Base-by-base conservation (phyloP, 53 echinoderm and acorn worm genomes). In the Holothuria scabra region DNA sequence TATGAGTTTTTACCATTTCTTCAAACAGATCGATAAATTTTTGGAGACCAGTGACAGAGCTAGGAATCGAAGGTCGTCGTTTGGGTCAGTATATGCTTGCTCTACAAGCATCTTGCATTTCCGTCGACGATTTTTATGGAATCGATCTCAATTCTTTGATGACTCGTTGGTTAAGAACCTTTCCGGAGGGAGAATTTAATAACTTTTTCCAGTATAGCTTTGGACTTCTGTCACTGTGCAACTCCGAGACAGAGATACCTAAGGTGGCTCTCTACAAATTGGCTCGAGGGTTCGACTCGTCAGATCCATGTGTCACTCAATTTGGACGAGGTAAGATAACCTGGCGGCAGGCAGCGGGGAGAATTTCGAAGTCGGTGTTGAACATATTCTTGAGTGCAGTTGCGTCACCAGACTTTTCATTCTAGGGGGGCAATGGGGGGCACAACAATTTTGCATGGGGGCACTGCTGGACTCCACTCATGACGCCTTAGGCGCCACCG, bases 191-290 rank as follows among this genome's bases (percentile, higher is more conserved):
- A 24, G 23, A 20, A 12, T 81, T 81, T 29, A 62, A 41, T 37
- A 81, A 81, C 82, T 81, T 60, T 46, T 81, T 81, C 41, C 46
- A 41, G 23, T 81, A 81, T 48, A 44, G 82, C 12, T 46, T 81
- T 19, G 33, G 41, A 4, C 25, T 81, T 20, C 12, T 81, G 4
- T 37, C 82, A 6, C 62, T 62, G 38, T 81, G 82, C 22, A 81
- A 41, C 65, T 12, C n/a, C 13, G 62, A 81, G 25, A 34, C 25
- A 1, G 64, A 34, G 2, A 57, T 78, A 29, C 31, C 10, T 32
- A 78, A 28, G 30, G 25, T 19, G 8, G 48, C 78, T 8, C 58
- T 78, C 28, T 6, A 58, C 19, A 58, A 49, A 2, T 31, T 78
- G 28, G 22, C 29, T 5, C 0, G 12, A 12, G 57, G 78, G 10